These are phyloP conservation scores for Rhinopithecus roxellana DNA, from an alignment of 2,113 vertebrate species.

Conservation along the genomic window DNA sequence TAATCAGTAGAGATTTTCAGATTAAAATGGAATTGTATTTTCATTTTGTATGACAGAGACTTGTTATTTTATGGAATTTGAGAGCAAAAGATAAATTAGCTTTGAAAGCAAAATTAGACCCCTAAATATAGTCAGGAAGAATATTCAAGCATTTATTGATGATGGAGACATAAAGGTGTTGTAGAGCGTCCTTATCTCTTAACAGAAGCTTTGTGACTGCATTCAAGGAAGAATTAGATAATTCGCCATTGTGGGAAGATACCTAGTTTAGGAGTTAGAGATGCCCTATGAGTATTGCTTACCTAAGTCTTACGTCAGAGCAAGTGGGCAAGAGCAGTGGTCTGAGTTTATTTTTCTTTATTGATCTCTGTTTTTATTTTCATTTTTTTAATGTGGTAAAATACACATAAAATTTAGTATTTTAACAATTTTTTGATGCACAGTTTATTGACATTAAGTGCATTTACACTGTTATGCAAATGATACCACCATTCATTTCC, in stretches of 20 bases:
- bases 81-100: neutral
- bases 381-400: neutral
- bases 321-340: neutral
- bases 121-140: neutral
- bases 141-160: neutral
- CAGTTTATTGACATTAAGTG: neutral
- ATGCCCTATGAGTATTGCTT: neutral
- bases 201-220: neutral
- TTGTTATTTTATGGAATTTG: constrained; percentile 11
- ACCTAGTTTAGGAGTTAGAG: neutral
- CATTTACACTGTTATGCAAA: neutral
- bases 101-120: neutral
- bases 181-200: neutral
- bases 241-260: neutral
- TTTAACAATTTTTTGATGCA: neutral
- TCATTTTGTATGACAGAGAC: neutral
- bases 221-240: neutral
- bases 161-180: neutral
- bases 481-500: neutral
- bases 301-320: neutral
- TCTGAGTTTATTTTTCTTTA: neutral
- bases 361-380: neutral
- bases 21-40: neutral
- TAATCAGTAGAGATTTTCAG: neutral
- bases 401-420: neutral